Base-by-base conservation (phyloP, 2,113 vertebrate genomes). In the Platichthys flesus region DNA sequence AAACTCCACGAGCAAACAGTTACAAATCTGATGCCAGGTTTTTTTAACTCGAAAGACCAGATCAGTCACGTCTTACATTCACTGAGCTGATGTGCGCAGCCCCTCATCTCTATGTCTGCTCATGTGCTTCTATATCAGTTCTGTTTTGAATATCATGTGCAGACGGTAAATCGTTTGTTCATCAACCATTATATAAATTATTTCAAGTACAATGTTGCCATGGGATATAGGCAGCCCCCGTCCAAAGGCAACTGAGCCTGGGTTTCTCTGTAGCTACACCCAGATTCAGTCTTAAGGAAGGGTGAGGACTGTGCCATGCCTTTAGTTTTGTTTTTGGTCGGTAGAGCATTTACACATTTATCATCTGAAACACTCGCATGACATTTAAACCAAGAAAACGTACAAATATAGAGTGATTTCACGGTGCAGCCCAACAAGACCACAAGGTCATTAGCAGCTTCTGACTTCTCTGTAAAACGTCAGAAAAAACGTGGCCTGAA, bases 201-300 rank as follows among this genome's bases (percentile, higher is more conserved):
- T 52, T 86, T 91, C 85, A 90, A 86, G 82, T 93, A 96, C 81
- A 2, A 58, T 52, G 92, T 56, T 60, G 63, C 63, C 18, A 31
- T 54, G 54, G 26, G 75, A 61, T 57, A 75, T 87, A 79, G 79
- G 85, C 66, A 71, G 51, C 69, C 78, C 76, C 75, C 42, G 18
- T 63, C 66, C 37, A 31, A 78, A 54, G 64, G 85, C 40, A 74
- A 93, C 83, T 49, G 88, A 91, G 90, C 68, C 81, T 86, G 90
- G 89, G 95, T 93, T 96, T 96, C 94, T 96, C 95, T 96, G 94
- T 95, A 96, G 89, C 93, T 89, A 95, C 94, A 92, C 94, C 93
- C 93, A 90, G 92, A 83, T 73, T 69, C 92, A 70, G 81, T 69
- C 66, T 60, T 56, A 59, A 59, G 49, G 63, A 87, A 81, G 79